Percentiles rank a stretch among this genome's conserved stretches.
Conservation (phyloP, 1,140 invertebrate species). For the Philopotamus ludificatus region DNA sequence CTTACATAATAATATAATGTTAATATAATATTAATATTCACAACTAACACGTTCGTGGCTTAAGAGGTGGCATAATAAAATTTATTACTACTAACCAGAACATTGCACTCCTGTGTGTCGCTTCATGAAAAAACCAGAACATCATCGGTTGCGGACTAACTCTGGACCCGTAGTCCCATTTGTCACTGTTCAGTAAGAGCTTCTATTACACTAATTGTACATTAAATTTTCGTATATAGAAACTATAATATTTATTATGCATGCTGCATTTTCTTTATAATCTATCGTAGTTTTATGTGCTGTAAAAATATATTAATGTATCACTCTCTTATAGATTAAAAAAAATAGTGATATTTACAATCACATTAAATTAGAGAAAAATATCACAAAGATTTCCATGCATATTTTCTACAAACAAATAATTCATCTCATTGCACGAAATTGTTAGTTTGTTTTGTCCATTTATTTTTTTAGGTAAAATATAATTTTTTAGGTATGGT, state of each 20-base stretch:
- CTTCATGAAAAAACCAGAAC: conserved; percentile 51
- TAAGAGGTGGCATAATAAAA: neutral
- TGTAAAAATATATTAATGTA: too few relatives aligned
- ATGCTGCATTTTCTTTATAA: neutral
- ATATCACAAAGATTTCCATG: too few relatives aligned
- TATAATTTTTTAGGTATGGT: too few relatives aligned
- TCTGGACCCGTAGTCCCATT: conserved; percentile 50
- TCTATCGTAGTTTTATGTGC: neutral
- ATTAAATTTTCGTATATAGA: neutral
- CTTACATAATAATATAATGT: too few relatives aligned
- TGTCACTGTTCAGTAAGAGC: conserved; percentile 55
- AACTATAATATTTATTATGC: neutral
- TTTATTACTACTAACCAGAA: conserved; percentile 45
- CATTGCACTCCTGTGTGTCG: conserved; percentile 56
- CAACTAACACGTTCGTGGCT: neutral
- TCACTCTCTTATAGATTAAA: too few relatives aligned
- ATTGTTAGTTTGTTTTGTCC: too few relatives aligned
- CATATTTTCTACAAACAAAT: too few relatives aligned
- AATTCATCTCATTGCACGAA: too few relatives aligned
- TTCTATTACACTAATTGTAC: conserved; percentile 24
- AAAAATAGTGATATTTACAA: too few relatives aligned
- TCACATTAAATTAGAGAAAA: too few relatives aligned
- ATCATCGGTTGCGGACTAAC: conserved; percentile 43
- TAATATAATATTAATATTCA: too few relatives aligned
- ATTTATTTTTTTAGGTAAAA: too few relatives aligned